phyloP scores from a whole-genome alignment of 2,797 vertebrate genomes.

The Champsocephalus gunnari region DNA sequence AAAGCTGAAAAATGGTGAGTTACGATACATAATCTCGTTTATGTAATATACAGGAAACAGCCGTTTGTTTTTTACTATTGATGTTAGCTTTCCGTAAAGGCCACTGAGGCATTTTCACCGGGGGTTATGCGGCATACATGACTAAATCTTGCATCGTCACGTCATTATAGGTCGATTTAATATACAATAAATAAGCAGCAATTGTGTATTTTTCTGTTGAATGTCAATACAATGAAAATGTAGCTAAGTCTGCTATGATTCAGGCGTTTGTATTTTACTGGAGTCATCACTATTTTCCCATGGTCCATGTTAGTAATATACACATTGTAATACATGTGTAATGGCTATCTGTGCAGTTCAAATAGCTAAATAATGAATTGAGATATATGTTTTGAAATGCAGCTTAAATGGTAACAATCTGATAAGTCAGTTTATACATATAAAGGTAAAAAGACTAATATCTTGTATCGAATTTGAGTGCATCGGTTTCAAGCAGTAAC shows the following conservation, averaged over 20 bases:
- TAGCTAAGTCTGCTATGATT: neutral
- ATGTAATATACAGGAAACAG: neutral
- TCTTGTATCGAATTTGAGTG: no score
- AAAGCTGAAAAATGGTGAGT: conserved; percentile 97
- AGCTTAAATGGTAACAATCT: no score
- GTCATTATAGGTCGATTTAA: neutral
- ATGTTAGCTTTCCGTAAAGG: conserved; percentile 60
- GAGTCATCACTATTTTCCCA: no score
- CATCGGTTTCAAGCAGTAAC: no score
- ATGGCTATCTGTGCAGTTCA: no score
- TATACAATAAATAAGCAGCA: neutral
- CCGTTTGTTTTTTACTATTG: conserved; percentile 9
- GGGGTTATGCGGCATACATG: conserved; percentile 6
- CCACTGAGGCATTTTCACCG: conserved; percentile 40
- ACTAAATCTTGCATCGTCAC: neutral
- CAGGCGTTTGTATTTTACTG: neutral
- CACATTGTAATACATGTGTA: no score
- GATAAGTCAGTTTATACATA: no score
- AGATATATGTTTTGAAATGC: no score
- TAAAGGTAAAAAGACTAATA: no score
- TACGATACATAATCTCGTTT: neutral
- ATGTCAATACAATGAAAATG: neutral
- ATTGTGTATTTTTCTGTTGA: neutral
- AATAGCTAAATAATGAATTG: no score
- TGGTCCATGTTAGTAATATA: no score